Percentiles rank a stretch among this genome's conserved stretches.
phyloP scores from a whole-genome alignment of 2,888 invertebrate species.

The Apodemia hepburni region DNA sequence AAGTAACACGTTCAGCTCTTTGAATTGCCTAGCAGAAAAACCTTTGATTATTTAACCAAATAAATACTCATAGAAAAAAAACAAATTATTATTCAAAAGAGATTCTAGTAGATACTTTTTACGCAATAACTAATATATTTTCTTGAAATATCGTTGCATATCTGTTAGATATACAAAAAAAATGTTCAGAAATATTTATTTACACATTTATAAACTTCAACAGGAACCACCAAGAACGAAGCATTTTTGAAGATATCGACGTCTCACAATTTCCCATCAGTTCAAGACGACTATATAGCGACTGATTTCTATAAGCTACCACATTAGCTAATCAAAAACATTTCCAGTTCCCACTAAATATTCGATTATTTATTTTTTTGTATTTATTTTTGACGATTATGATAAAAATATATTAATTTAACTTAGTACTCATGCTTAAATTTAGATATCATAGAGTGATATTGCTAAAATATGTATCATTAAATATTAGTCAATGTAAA shows the following conservation, averaged over 20 bases:
- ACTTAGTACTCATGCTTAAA: conserved; percentile 3
- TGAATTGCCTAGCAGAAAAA: too few species aligned
- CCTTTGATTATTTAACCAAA: too few species aligned
- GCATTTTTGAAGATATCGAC: conserved; percentile 52
- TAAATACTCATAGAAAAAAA: too few species aligned
- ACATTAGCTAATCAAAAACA: conserved; percentile 31
- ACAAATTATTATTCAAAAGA: too few species aligned
- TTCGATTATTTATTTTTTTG: background rate
- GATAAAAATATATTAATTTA: background rate
- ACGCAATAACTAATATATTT: too few species aligned
- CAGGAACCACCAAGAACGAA: background rate
- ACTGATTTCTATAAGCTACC: conserved; percentile 29
- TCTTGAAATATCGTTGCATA: too few species aligned
- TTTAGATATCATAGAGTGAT: background rate
- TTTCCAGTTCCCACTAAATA: conserved; percentile 26
- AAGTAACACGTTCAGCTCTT: too few species aligned
- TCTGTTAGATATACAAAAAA: too few species aligned
- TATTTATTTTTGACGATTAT: background rate
- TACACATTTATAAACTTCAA: background rate
- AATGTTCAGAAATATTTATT: background rate
- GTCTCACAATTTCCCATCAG: conserved; percentile 69
- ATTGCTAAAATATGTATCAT: background rate
- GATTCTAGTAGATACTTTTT: too few species aligned
- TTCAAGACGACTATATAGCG: conserved; percentile 49
- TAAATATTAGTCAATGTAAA: background rate